A percentile compares a stretch with the other conserved stretches of the same genome.
phyloP scores from a whole-genome alignment of 2,113 vertebrate species.

The Entelurus aequoreus region DNA sequence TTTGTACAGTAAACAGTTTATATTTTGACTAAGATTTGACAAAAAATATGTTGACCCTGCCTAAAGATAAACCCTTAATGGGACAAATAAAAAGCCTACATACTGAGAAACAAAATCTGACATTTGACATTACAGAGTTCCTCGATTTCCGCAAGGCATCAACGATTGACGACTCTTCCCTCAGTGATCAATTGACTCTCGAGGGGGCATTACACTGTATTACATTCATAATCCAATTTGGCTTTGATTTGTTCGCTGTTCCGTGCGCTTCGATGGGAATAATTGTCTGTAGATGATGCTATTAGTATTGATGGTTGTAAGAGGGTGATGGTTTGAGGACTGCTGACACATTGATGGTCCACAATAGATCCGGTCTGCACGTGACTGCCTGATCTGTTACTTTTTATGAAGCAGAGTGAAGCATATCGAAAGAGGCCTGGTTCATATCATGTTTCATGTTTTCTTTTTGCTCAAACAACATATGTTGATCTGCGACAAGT shows the following conservation, averaged over 20 bases:
- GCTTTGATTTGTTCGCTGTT: conserved; percentile 75
- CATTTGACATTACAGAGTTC: conserved; percentile 44
- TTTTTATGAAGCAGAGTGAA: conserved; percentile 59
- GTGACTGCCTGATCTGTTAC: conserved; percentile 70
- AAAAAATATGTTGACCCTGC: conserved; percentile 22
- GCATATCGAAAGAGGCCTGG: conserved; percentile 30
- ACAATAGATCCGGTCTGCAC: conserved; percentile 66
- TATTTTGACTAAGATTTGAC: conserved; percentile 30
- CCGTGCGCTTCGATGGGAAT: conserved; percentile 70
- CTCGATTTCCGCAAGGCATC: conserved; percentile 53
- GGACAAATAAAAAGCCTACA: conserved; percentile 1
- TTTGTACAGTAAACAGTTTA: conserved; percentile 25
- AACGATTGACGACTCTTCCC: conserved; percentile 64
- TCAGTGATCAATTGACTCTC: conserved; percentile 72
- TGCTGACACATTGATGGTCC: conserved; percentile 68
- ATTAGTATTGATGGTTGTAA: conserved; percentile 75
- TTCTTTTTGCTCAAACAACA: conserved; percentile 18
- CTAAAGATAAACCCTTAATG: conserved; percentile 29
- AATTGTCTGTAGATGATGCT: conserved; percentile 74
- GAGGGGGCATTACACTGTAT: conserved; percentile 67
- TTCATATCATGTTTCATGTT: conserved; percentile 33
- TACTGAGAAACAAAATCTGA: conserved; percentile 13
- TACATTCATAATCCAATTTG: conserved; percentile 75
- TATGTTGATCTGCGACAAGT: conserved; percentile 28
- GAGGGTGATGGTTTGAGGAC: conserved; percentile 70